A percentile compares a stretch with the other conserved stretches of the same genome.
Conservation (phyloP, 2,113 vertebrate species). For the Alaudala cheleensis region DNA sequence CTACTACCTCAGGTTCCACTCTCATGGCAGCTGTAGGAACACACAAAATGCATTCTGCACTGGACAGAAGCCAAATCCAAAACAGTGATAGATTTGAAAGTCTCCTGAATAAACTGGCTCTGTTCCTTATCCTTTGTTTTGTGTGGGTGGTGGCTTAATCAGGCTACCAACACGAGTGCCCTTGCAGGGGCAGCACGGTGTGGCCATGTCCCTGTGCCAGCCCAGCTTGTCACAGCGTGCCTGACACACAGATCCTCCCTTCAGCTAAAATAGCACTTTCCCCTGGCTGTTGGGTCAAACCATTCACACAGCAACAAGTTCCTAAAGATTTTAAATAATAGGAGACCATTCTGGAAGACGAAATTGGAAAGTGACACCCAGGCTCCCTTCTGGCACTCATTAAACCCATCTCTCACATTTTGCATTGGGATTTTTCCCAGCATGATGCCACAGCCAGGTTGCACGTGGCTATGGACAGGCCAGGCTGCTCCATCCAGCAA, state of each 20-base stretch:
- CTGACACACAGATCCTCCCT: not conserved
- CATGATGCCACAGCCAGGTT: not conserved
- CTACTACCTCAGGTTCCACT: not conserved
- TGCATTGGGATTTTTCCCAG: not conserved
- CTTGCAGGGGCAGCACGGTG: fast-evolving
- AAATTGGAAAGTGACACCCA: not conserved
- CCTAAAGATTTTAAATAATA: not conserved
- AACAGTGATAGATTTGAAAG: constrained; percentile 21
- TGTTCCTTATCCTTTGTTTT: constrained; percentile 22
- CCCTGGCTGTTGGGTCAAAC: not conserved
- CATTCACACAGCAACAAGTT: not conserved
- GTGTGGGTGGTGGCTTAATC: not conserved
- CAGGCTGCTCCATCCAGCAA: not conserved
- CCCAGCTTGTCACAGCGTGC: fast-evolving
- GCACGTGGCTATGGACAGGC: not conserved
- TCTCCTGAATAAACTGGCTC: not conserved
- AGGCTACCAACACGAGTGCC: not conserved
- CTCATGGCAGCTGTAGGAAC: not conserved
- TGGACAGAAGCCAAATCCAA: not conserved
- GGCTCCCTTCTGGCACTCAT: not conserved
- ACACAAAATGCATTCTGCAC: not conserved
- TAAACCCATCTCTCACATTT: fast-evolving
- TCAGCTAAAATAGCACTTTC: not conserved
- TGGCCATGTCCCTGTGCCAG: not conserved
- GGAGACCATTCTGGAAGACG: not conserved